Conservation (phyloP, 2,113 vertebrate species). For the Steatornis caripensis region DNA sequence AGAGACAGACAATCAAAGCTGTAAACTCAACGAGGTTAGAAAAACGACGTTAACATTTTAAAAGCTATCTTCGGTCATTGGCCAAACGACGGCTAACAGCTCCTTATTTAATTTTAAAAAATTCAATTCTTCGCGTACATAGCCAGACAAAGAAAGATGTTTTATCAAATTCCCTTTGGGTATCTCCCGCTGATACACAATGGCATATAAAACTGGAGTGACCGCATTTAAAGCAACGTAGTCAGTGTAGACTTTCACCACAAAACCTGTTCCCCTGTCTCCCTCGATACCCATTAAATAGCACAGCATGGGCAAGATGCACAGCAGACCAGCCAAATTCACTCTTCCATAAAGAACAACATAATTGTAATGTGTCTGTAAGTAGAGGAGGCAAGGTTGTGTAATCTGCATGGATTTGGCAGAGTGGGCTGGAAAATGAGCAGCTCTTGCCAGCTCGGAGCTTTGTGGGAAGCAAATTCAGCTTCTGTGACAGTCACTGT, state of each 20-base stretch:
- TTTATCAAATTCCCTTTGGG: neutral
- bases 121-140: neutral
- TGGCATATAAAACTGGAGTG: neutral
- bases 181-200: neutral
- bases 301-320: neutral
- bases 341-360: constrained; percentile 28
- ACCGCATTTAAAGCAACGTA: neutral
- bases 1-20: constrained; percentile 26
- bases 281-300: neutral
- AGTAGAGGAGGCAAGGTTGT: constrained; percentile 39
- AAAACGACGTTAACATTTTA: neutral
- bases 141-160: neutral
- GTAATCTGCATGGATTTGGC: constrained; percentile 59
- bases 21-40: neutral
- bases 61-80: neutral
- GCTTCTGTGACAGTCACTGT: constrained; percentile 9
- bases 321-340: constrained; percentile 22
- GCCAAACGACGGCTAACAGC: neutral
- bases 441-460: constrained; percentile 20
- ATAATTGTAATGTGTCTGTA: neutral
- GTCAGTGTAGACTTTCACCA: neutral
- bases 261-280: neutral
- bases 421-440: constrained; percentile 47
- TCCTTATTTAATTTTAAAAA: neutral
- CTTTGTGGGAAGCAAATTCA: constrained; percentile 44